Conservation (phyloP, 2,797 vertebrate genomes). For the Brachyalestes nurse region DNA sequence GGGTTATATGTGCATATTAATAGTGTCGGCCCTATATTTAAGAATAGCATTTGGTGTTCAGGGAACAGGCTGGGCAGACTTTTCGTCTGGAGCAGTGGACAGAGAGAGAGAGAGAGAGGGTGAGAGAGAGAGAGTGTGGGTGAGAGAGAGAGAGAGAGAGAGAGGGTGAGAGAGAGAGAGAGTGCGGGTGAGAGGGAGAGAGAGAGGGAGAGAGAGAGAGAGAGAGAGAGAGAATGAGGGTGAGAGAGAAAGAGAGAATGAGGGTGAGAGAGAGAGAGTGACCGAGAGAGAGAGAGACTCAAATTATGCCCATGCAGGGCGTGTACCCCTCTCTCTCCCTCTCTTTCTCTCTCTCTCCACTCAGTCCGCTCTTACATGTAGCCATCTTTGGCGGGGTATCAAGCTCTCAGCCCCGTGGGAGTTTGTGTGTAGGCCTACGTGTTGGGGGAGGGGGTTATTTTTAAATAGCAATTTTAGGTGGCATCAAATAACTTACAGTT, state of each 20-base stretch:
- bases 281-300: constrained; percentile 63
- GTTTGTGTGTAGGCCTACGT: constrained; percentile 35
- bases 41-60: constrained; percentile 49
- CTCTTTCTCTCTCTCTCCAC: constrained; percentile 34
- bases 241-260: background rate
- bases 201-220: constrained; percentile 29
- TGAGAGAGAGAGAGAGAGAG: constrained; percentile 40
- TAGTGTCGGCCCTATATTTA: constrained; percentile 57
- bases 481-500: constrained; percentile 35
- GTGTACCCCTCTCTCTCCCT: constrained; percentile 60
- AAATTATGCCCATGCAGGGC: constrained; percentile 51
- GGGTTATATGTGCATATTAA: constrained; percentile 56
- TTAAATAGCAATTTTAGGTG: constrained; percentile 70
- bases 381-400: constrained; percentile 79
- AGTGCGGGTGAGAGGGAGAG: background rate
- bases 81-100: constrained; percentile 26
- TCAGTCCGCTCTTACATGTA: constrained; percentile 67
- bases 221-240: too few species aligned
- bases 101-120: background rate
- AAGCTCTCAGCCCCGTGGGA: constrained; percentile 64
- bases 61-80: constrained; percentile 46
- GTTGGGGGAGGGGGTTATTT: constrained; percentile 64
- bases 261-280: constrained; percentile 30
- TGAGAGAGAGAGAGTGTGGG: constrained; percentile 18
- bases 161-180: constrained; percentile 50